Conservation (phyloP, 2,113 vertebrate species). For the Xenus cinereus region DNA sequence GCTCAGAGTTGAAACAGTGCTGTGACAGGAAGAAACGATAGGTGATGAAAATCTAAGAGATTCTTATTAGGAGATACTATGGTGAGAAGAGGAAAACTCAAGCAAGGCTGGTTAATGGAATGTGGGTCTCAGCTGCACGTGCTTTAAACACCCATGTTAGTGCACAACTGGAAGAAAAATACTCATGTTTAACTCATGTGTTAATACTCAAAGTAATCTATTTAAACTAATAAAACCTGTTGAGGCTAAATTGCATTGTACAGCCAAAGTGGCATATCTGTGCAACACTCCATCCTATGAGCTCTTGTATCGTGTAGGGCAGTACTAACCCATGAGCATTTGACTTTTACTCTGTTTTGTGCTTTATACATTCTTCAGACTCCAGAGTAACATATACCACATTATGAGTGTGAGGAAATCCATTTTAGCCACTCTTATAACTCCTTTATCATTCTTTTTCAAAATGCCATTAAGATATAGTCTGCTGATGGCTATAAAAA, state of each 20-base stretch:
- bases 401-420: background rate
- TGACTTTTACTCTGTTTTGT: background rate
- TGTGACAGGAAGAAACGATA: background rate
- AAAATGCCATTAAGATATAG: slow-evolving; percentile 31
- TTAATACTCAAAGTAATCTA: background rate
- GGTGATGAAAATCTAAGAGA: background rate
- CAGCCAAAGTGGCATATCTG: background rate
- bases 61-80: background rate
- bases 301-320: background rate
- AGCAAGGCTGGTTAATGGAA: background rate
- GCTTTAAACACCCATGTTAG: background rate
- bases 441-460: slow-evolving; percentile 26
- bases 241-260: background rate
- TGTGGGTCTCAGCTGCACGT: background rate
- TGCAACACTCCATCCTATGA: background rate
- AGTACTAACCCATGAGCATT: background rate
- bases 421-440: background rate
- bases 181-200: background rate
- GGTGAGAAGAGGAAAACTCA: background rate
- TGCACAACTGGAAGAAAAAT: background rate
- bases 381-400: background rate
- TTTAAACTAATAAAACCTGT: background rate
- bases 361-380: background rate
- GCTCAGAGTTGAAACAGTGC: background rate
- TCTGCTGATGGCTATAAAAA: slow-evolving; percentile 54